Evolutionary conservation across 2,113 vertebrate genomes (phyloP), one percentile per base, ranked within the genome.

Genomic region (Isurus oxyrinchus): DNA sequence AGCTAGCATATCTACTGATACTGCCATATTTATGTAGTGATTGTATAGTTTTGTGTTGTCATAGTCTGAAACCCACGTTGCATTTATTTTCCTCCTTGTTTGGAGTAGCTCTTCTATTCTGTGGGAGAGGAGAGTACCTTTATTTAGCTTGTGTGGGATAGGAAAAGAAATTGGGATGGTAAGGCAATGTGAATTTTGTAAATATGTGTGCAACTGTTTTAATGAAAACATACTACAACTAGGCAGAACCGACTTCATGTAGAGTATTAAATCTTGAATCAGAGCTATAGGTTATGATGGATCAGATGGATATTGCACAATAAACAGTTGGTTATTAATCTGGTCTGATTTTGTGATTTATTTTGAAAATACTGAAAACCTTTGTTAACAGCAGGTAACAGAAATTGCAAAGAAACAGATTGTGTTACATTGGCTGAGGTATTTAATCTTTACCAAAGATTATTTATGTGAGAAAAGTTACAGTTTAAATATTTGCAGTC

Each of bases 21-120:
- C 99, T 99, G 99, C 99, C 99, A 98, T 98, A 98, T 98, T 98
- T 98, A 98, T 98, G 98, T 99, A 98, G 97, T 98, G 98, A 98
- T 69, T 98, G 98, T 98, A 98, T 98, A 98, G 97, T 98, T 98
- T 98, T 98, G 97, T 98, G 98, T 98, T 98, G 97, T 98, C 98
- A 98, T 98, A 98, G 99, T 98, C 98, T 99, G 99, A 98, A 96
- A 97, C 98, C 97, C 97, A 97, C 97, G 97, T 98, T 98, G 97
- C 97, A 98, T 98, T 97, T 97, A 94, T 96, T 66, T 96, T 97
- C 44, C 90, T 96, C 96, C 96, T 96, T 95, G 53, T 97, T 96
- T 96, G 96, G 90, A 96, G 61, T 97, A 96, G 86, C 97, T 97
- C 72, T 97, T 98, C 98, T 98, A 97, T 97, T 97, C 97, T 96